Conservation (phyloP, 2,888 invertebrate species). For the Chloromyia formosa region DNA sequence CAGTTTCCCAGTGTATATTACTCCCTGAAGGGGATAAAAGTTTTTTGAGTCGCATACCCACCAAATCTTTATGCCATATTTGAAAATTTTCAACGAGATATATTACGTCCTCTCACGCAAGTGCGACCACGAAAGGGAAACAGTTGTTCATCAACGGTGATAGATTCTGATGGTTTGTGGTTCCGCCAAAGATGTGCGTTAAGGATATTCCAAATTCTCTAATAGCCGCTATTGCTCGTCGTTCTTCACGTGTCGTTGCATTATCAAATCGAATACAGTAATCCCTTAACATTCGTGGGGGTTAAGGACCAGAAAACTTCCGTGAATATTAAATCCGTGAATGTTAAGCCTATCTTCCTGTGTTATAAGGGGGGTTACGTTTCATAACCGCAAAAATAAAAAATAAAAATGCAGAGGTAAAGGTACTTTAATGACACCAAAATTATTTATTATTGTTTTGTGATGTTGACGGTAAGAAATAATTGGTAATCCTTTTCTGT, state of each 20-base stretch:
- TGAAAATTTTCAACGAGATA: slow-evolving; percentile 54
- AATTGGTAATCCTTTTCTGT: too few species aligned
- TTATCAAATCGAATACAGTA: too few species aligned
- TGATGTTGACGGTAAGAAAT: too few species aligned
- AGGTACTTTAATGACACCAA: too few species aligned
- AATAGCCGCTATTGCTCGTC: slow-evolving; percentile 48
- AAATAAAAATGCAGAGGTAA: too few species aligned
- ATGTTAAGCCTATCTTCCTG: too few species aligned
- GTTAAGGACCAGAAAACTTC: too few species aligned
- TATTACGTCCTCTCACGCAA: slow-evolving; percentile 54
- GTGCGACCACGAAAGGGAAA: slow-evolving; percentile 49
- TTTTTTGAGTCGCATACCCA: slow-evolving; percentile 55
- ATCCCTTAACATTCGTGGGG: too few species aligned
- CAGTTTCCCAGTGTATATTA: slow-evolving; percentile 51
- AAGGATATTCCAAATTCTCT: slow-evolving; percentile 54
- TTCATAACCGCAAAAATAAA: too few species aligned
- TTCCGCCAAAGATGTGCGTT: slow-evolving; percentile 53
- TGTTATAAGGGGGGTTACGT: too few species aligned
- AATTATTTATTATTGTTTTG: too few species aligned
- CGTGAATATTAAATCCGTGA: not conserved
- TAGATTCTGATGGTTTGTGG: slow-evolving; percentile 53
- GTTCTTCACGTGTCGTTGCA: too few species aligned
- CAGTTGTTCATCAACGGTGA: slow-evolving; percentile 12
- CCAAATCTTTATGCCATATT: slow-evolving; percentile 55
- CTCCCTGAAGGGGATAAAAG: slow-evolving; percentile 52